Evolutionary conservation across 2,797 vertebrate species (phyloP).

Genomic region (Geotrypetes seraphini): DNA sequence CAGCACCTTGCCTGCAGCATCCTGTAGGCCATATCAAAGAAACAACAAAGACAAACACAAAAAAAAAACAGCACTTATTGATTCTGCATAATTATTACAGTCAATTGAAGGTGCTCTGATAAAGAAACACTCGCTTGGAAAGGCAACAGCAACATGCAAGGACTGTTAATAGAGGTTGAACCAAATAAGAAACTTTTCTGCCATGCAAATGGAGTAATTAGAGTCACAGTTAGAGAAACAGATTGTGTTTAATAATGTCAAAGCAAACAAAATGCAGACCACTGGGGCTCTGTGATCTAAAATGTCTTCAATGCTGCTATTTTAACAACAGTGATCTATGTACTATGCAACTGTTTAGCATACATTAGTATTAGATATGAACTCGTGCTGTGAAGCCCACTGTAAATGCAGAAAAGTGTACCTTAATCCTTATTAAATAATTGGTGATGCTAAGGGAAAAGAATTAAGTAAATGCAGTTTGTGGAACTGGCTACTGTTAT

Average conservation of each 20-base stretch:
- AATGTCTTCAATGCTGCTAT: constrained; percentile 35
- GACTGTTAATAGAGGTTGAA: constrained; percentile 43
- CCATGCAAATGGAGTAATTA: constrained; percentile 51
- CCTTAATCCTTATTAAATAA: constrained; percentile 22
- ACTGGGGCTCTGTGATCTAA: constrained; percentile 38
- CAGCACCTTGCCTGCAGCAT: constrained; percentile 97
- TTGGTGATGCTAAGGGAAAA: constrained; percentile 12
- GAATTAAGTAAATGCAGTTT: constrained; percentile 19
- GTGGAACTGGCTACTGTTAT: constrained; percentile 16
- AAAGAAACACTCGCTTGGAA: constrained; percentile 45
- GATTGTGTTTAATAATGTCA: constrained; percentile 49
- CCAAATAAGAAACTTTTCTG: constrained; percentile 45
- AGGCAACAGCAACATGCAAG: constrained; percentile 54
- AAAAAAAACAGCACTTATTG: constrained; percentile 88
- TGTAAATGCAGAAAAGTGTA: constrained; percentile 24
- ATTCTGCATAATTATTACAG: constrained; percentile 75
- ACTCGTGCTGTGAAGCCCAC: constrained; percentile 36
- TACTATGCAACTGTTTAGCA: constrained; percentile 38
- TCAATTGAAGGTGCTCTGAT: constrained; percentile 55
- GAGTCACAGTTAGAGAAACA: constrained; percentile 43
- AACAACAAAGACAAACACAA: constrained; percentile 77
- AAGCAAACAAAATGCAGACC: constrained; percentile 51
- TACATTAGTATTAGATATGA: constrained; percentile 42
- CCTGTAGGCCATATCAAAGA: constrained; percentile 86
- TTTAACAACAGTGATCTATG: constrained; percentile 39